Conservation (phyloP, 2,888 invertebrate genomes). For the Rhagophthalmus giganteus region DNA sequence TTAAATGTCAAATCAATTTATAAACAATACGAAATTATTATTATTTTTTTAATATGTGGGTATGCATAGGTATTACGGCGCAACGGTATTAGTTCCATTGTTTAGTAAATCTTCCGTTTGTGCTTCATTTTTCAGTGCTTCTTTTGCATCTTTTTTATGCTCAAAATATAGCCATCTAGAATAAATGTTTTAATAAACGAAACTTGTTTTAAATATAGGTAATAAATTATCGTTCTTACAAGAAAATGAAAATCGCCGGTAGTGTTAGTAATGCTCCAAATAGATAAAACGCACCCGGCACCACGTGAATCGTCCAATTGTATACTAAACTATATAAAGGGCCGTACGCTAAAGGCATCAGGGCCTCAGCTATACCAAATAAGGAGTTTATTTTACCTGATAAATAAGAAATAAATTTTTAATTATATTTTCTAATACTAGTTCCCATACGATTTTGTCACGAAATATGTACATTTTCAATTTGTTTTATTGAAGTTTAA, state of each 20-base stretch:
- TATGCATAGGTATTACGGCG: too few relatives aligned
- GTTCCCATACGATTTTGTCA: too few relatives aligned
- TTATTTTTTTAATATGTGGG: too few relatives aligned
- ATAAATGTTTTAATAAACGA: constrained; percentile 33
- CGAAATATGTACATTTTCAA: too few relatives aligned
- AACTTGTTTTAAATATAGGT: background rate
- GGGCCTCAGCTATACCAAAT: constrained; percentile 48
- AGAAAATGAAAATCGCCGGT: constrained; percentile 45
- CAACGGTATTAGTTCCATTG: too few relatives aligned
- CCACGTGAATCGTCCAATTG: constrained; percentile 39
- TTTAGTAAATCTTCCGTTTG: constrained; percentile 10
- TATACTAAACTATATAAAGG: constrained; percentile 48
- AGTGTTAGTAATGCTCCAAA: constrained; percentile 42
- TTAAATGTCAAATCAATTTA: too few relatives aligned
- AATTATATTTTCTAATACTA: too few relatives aligned
- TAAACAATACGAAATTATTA: too few relatives aligned
- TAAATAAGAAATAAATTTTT: too few relatives aligned
- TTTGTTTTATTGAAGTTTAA: too few relatives aligned
- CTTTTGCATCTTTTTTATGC: constrained; percentile 49
- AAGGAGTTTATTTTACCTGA: constrained; percentile 54
- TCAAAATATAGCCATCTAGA: constrained; percentile 55
- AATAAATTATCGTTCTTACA: constrained; percentile 38
- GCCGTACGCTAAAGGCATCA: constrained; percentile 47
- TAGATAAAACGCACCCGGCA: constrained; percentile 46
- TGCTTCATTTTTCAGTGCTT: constrained; percentile 38